Percentiles rank a stretch among this genome's conserved stretches.
Conservation (phyloP, 2,113 vertebrate species). For the Sinocyclocheilus grahami region DNA sequence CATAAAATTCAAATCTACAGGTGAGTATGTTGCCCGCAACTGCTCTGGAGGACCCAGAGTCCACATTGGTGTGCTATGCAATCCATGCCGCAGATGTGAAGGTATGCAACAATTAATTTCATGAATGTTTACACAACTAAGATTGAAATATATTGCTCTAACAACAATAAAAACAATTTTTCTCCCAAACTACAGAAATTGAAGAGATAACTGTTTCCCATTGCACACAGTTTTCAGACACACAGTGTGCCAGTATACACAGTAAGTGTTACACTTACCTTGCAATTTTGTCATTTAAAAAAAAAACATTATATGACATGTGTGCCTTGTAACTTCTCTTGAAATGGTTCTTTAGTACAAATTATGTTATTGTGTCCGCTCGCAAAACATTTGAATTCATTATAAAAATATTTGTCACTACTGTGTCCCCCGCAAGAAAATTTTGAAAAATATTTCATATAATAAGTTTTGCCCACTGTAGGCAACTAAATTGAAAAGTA, state of each 20-base stretch:
- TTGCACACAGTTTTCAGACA: constrained; percentile 20
- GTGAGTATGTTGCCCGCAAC: neutral
- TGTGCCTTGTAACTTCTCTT: no score
- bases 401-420: no score
- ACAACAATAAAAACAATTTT: neutral
- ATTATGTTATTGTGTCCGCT: no score
- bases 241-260: constrained; percentile 19
- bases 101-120: neutral
- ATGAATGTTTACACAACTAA: neutral
- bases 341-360: no score
- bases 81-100: neutral
- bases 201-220: neutral
- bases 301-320: neutral
- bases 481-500: neutral
- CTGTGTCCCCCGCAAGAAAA: no score
- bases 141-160: neutral
- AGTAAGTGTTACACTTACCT: neutral
- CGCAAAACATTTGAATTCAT: no score
- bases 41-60: neutral
- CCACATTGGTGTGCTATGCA: neutral
- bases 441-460: no score
- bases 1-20: neutral
- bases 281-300: neutral
- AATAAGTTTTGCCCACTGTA: no score
- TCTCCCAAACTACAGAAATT: constrained; percentile 3